These are phyloP conservation scores for Polietes domitor DNA, from an alignment of 2,888 invertebrate genomes.

Conservation along the genomic window DNA sequence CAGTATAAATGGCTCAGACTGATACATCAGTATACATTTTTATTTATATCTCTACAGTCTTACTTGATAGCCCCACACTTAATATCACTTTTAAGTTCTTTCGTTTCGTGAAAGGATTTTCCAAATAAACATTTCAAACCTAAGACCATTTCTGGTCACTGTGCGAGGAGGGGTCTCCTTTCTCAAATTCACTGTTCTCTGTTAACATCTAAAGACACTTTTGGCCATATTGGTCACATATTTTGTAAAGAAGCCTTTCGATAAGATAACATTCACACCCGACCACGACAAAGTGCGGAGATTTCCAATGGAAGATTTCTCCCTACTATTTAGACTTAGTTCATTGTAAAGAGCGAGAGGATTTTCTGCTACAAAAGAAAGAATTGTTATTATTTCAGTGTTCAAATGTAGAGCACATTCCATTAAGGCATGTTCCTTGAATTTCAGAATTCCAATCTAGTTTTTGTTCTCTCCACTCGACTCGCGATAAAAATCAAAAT, in stretches of 20 bases:
- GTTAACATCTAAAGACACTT: slow-evolving; percentile 5
- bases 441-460: slow-evolving; percentile 15
- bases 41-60: no score
- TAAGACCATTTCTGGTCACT: no score
- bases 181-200: not conserved
- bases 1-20: no score
- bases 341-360: not conserved
- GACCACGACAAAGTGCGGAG: slow-evolving; percentile 1
- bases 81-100: no score
- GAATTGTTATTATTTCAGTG: not conserved
- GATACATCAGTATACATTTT: no score
- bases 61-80: no score
- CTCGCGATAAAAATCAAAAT: slow-evolving; percentile 60
- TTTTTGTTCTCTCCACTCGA: slow-evolving; percentile 23
- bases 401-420: slow-evolving; percentile 4
- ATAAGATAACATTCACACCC: slow-evolving; percentile 16
- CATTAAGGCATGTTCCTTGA: slow-evolving; percentile 1
- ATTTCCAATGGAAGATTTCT: no score
- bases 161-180: no score
- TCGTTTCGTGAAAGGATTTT: no score
- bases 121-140: no score
- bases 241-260: not conserved
- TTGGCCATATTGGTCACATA: not conserved
- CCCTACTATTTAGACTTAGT: not conserved
- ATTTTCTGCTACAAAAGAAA: not conserved